Evolutionary conservation across 35 echinoderm and acorn worm genomes (phyloP), one percentile per base, ranked within the genome.

Genomic region (Nesometra sesokonis): DNA sequence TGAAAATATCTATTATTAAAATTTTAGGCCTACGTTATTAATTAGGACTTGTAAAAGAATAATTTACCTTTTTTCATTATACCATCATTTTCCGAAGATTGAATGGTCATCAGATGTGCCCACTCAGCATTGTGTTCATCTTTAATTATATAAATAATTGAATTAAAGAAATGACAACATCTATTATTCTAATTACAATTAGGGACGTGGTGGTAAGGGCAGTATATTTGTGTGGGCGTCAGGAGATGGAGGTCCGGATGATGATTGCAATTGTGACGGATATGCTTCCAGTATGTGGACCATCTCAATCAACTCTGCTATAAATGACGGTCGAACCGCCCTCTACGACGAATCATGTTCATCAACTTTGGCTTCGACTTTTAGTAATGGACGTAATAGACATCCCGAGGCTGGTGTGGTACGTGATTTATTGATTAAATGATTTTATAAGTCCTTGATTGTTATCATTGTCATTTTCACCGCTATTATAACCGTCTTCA

Each of bases 221-320:
- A 92, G 90, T 33, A 89, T 99, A 33, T 99, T 94, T 35, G 96
- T 99, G 29, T 99, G 96, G 96, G 96, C 96, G n/a, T 94, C 93
- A 39, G 96, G 96, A 57, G 96, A 99, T 32, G 96, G 96, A 31
- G 96, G 96, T 32, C 89, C 96, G 11, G 85, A 84, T 32, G 96
- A 99, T 82, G 96, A 99, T 76, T 99, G 96, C 47, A 99, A 99
- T 80, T 99, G 96, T 86, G 96, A 99, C 78, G 96, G 96, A 0
- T 99, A 99, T 84, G 96, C 96, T 32, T 99, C 96, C n/a, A 99
- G 96, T 81, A 99, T 99, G 96, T 99, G 96, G 96, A 99, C 96
- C 13, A 91, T 99, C 8, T 99, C 96, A 36, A 99, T 99, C 82
- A 99, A 99, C 77, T 92, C 89, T 2, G 96, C 96, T 78, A 99